phyloP scores from a whole-genome alignment of 2,888 invertebrate genomes.

The Steinernema hermaphroditum region DNA sequence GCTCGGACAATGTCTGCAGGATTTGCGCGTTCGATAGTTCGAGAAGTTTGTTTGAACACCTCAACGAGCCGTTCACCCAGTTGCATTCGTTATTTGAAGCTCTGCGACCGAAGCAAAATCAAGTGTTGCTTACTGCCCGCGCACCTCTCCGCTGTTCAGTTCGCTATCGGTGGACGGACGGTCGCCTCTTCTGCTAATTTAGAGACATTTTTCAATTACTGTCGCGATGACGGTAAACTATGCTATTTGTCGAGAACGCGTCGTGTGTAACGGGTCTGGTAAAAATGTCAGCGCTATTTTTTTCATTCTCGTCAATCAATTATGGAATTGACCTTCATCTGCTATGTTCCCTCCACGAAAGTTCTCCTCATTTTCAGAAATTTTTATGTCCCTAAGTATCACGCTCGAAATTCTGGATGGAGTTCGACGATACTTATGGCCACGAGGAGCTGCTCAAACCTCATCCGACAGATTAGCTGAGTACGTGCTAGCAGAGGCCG shows the following conservation, averaged over 20 bases:
- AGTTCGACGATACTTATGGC: conserved; percentile 38
- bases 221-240: no score
- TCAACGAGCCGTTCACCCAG: not conserved
- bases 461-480: conserved; percentile 43
- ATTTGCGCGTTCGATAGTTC: not conserved
- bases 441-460: conserved; percentile 23
- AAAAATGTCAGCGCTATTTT: no score
- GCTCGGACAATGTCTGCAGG: not conserved
- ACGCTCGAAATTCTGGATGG: conserved; percentile 48
- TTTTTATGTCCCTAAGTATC: conserved; percentile 47
- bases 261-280: no score
- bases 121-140: conserved; percentile 8
- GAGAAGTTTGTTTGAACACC: conserved; percentile 5
- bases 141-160: not conserved
- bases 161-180: no score
- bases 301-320: no score
- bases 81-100: not conserved
- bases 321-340: no score
- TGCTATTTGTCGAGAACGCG: no score
- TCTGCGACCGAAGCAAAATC: not conserved
- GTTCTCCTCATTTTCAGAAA: no score
- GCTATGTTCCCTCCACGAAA: no score
- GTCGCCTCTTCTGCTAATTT: no score
- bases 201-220: no score
- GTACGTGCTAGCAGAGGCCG: conserved; percentile 41